Conservation (phyloP, 2,888 invertebrate species). For the Macrophya annulata region DNA sequence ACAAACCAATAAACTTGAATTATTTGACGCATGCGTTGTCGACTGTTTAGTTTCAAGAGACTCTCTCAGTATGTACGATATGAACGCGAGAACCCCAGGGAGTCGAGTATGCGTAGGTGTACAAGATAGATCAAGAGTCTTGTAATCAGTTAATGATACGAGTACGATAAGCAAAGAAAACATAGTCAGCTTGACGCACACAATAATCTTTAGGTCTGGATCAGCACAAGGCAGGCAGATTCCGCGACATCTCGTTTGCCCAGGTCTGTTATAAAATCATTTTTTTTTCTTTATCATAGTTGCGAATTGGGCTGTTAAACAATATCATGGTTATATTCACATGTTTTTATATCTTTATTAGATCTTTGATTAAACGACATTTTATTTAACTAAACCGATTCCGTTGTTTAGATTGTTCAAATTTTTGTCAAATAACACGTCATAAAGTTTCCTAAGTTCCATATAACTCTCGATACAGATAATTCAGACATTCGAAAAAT, state of each 20-base stretch:
- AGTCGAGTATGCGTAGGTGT: not conserved
- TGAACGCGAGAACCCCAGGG: not conserved
- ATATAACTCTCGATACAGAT: not conserved
- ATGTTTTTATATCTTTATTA: not conserved
- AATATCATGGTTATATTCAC: not conserved
- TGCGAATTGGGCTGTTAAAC: slow-evolving; percentile 3
- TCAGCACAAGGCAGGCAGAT: slow-evolving; percentile 23
- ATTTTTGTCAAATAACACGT: not conserved
- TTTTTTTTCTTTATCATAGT: not conserved
- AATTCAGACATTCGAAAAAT: not conserved
- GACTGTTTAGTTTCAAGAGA: too few relatives aligned
- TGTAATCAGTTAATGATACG: slow-evolving; percentile 49
- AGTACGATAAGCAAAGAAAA: slow-evolving; percentile 43
- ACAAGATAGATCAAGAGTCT: slow-evolving; percentile 42
- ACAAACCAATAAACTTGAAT: too few relatives aligned
- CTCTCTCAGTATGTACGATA: too few relatives aligned
- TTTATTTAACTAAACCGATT: not conserved
- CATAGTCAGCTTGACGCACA: slow-evolving; percentile 29
- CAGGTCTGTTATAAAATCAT: not conserved
- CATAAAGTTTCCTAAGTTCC: too few relatives aligned
- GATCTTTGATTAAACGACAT: not conserved
- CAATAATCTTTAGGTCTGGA: slow-evolving; percentile 20
- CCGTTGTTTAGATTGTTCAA: not conserved
- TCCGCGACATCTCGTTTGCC: not conserved
- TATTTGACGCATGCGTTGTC: too few relatives aligned